A percentile compares a stretch with the other conserved stretches of the same genome.
Conservation (phyloP, 1,140 invertebrate species). For the Nylanderia fulva region DNA sequence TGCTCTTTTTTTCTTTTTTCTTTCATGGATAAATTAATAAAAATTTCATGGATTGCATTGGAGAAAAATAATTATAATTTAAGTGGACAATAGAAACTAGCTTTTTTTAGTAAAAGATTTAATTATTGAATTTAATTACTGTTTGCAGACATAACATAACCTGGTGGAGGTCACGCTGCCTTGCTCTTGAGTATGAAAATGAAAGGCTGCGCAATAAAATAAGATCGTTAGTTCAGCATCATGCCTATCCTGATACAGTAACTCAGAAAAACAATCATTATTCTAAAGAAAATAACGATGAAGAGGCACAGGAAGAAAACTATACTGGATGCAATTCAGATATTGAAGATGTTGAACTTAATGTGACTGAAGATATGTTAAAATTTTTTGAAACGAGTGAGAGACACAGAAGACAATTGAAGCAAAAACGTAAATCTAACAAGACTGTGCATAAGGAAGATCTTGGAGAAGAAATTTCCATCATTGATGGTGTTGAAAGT, state of each 20-base stretch:
- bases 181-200: constrained; percentile 89
- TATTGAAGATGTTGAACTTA: constrained; percentile 85
- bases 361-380: constrained; percentile 89
- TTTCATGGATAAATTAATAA: not conserved
- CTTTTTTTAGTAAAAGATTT: not conserved
- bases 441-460: constrained; percentile 62
- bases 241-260: not conserved
- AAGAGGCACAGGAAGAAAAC: constrained; percentile 11
- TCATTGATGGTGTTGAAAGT: constrained; percentile 67
- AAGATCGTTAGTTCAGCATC: constrained; percentile 68
- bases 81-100: not conserved
- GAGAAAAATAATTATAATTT: not conserved
- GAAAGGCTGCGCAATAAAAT: constrained; percentile 86
- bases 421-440: constrained; percentile 80
- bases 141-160: constrained; percentile 84
- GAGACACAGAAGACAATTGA: constrained; percentile 86
- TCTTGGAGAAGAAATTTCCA: constrained; percentile 24
- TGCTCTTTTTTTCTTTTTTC: not conserved
- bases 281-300: not conserved
- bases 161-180: constrained; percentile 89
- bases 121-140: not conserved
- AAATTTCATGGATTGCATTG: not conserved
- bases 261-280: not conserved
- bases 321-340: not conserved
- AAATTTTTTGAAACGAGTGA: constrained; percentile 88